Evolutionary conservation across 2,113 vertebrate species (phyloP).

Genomic region (Amphilophus citrinellus): DNA sequence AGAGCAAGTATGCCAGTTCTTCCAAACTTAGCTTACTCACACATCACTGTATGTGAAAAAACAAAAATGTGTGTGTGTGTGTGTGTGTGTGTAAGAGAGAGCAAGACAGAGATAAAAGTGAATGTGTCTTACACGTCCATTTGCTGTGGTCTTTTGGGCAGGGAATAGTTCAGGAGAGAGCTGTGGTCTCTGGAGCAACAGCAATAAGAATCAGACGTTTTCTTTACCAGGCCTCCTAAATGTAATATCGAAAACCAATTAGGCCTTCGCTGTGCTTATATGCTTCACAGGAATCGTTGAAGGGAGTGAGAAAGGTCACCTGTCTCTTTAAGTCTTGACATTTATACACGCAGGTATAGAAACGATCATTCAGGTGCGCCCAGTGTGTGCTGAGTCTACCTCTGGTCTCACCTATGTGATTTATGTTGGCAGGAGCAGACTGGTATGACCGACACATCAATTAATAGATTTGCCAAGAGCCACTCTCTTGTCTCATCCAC

Average conservation of each 20-base stretch:
- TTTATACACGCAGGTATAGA: constrained; percentile 9
- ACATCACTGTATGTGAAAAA: constrained; percentile 7
- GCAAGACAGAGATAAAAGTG: neutral
- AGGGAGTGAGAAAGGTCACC: constrained; percentile 68
- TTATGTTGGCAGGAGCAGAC: constrained; percentile 38
- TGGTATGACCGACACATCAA: constrained; percentile 40
- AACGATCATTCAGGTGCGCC: neutral
- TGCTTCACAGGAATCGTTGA: constrained; percentile 50
- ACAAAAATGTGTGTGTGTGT: neutral
- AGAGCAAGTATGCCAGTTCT: neutral
- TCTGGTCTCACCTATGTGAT: constrained; percentile 39
- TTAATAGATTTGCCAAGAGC: constrained; percentile 52
- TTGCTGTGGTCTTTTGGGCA: constrained; percentile 21
- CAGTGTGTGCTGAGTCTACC: constrained; percentile 4
- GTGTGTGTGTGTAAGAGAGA: no score
- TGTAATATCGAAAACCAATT: constrained; percentile 77
- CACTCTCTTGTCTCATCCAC: constrained; percentile 2
- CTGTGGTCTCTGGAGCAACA: constrained; percentile 53
- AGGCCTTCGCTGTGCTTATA: constrained; percentile 50
- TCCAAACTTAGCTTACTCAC: neutral
- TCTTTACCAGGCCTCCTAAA: constrained; percentile 47
- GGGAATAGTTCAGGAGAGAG: constrained; percentile 46
- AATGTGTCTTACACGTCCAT: neutral
- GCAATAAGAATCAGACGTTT: constrained; percentile 44
- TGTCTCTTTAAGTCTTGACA: constrained; percentile 36